Evolutionary conservation across 1,140 invertebrate genomes (phyloP).

Genomic region (Procambarus clarkii): DNA sequence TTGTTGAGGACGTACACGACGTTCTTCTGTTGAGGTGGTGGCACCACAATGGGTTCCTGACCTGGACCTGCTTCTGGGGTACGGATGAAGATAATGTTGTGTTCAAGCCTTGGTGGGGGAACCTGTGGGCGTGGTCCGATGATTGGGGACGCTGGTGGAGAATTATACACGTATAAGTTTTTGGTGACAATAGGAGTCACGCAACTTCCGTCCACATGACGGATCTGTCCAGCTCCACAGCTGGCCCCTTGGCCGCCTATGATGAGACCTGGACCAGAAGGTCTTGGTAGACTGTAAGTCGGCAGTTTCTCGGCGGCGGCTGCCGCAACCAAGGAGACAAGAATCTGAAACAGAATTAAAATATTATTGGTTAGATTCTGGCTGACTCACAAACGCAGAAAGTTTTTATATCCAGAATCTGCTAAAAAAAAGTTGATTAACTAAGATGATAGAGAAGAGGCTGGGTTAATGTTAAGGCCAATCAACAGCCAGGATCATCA

Average conservation of each 20-base stretch:
- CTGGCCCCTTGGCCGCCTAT: not conserved
- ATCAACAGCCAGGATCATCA: too few relatives aligned
- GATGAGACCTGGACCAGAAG: not conserved
- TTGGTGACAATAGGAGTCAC: constrained; percentile 58
- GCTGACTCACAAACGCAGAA: too few relatives aligned
- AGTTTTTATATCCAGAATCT: too few relatives aligned
- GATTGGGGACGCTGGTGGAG: constrained; percentile 36
- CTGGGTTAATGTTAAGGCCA: too few relatives aligned
- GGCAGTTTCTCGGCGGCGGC: not conserved
- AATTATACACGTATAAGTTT: constrained; percentile 61
- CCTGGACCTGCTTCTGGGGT: constrained; percentile 46
- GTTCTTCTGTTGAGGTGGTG: constrained; percentile 68
- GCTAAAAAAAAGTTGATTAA: too few relatives aligned
- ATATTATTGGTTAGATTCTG: too few relatives aligned
- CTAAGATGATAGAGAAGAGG: too few relatives aligned
- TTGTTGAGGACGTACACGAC: constrained; percentile 71
- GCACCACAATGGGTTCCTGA: constrained; percentile 64
- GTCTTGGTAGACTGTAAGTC: not conserved
- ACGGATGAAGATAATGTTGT: constrained; percentile 66
- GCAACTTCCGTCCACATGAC: constrained; percentile 61
- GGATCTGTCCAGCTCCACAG: constrained; percentile 54
- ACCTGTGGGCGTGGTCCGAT: constrained; percentile 38
- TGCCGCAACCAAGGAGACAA: not conserved
- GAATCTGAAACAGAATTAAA: not conserved
- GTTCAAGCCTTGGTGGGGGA: constrained; percentile 57